A percentile compares a stretch with the other conserved stretches of the same genome.
Evolutionary conservation across 2,113 vertebrate species (phyloP).

Genomic region (Rhinolophus ferrumequinum): DNA sequence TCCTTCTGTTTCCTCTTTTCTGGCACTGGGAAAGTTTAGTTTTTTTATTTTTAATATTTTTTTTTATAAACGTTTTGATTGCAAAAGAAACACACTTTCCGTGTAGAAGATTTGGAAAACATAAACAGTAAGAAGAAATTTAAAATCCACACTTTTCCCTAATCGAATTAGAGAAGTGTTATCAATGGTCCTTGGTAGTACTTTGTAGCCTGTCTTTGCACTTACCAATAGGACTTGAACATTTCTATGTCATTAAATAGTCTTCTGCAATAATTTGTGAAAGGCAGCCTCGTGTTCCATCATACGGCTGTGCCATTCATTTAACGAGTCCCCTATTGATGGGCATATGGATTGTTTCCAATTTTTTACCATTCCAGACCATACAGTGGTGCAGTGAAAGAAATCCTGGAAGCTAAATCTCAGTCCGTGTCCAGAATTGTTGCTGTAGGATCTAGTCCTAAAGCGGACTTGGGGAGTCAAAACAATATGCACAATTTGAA

Average conservation of each 20-base stretch:
- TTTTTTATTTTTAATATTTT: neutral
- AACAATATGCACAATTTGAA: neutral
- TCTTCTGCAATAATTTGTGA: neutral
- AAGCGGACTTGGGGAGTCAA: neutral
- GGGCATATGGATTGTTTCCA: neutral
- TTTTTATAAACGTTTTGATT: neutral
- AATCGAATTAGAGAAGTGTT: neutral
- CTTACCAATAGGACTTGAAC: neutral
- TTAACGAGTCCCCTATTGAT: neutral
- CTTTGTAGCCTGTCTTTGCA: neutral
- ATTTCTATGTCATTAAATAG: neutral
- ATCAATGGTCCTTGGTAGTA: neutral
- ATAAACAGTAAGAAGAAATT: neutral
- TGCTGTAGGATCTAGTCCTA: neutral
- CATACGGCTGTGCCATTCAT: neutral
- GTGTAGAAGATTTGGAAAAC: neutral
- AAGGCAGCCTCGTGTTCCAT: neutral
- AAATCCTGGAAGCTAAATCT: neutral
- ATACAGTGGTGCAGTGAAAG: neutral
- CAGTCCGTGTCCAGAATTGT: too few relatives aligned
- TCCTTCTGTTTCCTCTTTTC: slow-evolving; percentile 56
- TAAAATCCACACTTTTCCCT: neutral
- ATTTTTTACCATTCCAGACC: neutral
- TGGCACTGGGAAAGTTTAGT: neutral
- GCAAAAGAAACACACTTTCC: neutral